Percentiles rank a stretch among this genome's conserved stretches.
Conservation (phyloP, 2,797 vertebrate species). For the Anas bernieri region DNA sequence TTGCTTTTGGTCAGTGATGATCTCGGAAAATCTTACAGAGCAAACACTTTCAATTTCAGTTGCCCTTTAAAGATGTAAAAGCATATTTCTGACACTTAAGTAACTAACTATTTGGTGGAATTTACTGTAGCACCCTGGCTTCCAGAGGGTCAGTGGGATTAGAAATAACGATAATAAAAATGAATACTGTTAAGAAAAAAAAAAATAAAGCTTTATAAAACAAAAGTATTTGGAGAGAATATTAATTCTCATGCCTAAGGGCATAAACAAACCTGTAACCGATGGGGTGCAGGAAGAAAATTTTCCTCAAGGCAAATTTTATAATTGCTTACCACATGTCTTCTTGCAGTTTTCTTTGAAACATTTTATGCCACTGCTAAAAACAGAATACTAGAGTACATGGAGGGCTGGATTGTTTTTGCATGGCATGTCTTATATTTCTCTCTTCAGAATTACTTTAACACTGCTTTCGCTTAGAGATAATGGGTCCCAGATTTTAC, state of each 20-base stretch:
- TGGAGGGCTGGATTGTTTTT: not conserved
- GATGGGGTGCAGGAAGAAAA: not conserved
- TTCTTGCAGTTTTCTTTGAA: constrained; percentile 39
- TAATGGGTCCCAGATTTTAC: not conserved
- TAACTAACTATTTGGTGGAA: not conserved
- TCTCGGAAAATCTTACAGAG: not conserved
- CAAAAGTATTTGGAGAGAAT: not conserved
- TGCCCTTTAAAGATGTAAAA: not conserved
- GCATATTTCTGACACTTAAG: not conserved
- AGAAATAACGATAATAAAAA: not conserved
- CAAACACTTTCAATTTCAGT: not conserved
- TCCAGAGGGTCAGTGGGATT: not conserved
- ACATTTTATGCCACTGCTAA: not conserved
- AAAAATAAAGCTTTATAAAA: not conserved
- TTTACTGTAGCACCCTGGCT: not conserved
- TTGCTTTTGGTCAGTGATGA: not conserved
- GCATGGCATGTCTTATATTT: not conserved
- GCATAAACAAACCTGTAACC: constrained; percentile 21
- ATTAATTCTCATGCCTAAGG: constrained; percentile 11
- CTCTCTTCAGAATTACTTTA: not conserved
- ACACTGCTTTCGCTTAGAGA: not conserved
- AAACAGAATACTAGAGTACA: constrained; percentile 16
- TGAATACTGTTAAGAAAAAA: not conserved
- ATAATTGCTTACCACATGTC: constrained; percentile 15
- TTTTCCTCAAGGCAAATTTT: constrained; percentile 35